These are phyloP conservation scores for Procavia capensis DNA, from an alignment of 2,113 vertebrate species.

Conservation along the genomic window DNA sequence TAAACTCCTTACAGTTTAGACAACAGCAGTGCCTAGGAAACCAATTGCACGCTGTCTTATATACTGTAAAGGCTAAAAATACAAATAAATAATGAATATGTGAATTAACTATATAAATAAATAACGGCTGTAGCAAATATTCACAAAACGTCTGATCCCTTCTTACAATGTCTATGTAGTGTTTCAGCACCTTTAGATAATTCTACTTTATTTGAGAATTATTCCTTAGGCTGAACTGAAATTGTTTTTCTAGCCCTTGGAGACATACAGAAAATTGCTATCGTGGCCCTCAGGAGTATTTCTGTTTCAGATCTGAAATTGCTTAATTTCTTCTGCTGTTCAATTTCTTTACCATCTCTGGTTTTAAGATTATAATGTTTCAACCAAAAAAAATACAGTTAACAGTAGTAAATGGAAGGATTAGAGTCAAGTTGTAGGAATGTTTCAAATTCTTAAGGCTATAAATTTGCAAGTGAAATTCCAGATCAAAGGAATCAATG, in stretches of 20 bases:
- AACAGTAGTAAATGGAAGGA: not conserved
- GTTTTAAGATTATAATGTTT: slow-evolving; percentile 50
- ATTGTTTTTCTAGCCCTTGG: slow-evolving; percentile 8
- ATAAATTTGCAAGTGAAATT: slow-evolving; percentile 49
- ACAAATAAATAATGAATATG: not conserved
- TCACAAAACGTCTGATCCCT: not conserved
- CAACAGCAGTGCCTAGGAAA: not conserved
- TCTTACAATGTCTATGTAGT: not conserved
- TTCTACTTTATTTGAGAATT: slow-evolving; percentile 30
- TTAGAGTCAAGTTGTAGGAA: slow-evolving; percentile 1
- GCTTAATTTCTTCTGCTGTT: slow-evolving; percentile 42
- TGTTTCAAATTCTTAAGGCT: not conserved
- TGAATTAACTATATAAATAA: not conserved
- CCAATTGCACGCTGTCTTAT: not conserved
- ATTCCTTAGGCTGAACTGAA: slow-evolving; percentile 15
- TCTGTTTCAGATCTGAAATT: slow-evolving; percentile 21
- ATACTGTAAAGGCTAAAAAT: not conserved
- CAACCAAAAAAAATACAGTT: slow-evolving; percentile 37
- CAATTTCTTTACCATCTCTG: not conserved
- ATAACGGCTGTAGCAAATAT: not conserved
- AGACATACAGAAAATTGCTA: slow-evolving; percentile 55
- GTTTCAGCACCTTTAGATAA: not conserved
- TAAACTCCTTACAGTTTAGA: not conserved
- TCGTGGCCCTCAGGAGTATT: not conserved
- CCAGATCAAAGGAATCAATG: slow-evolving; percentile 55